Evolutionary conservation across 2,888 invertebrate species (phyloP).

Genomic region (Trichopria drosophilae): DNA sequence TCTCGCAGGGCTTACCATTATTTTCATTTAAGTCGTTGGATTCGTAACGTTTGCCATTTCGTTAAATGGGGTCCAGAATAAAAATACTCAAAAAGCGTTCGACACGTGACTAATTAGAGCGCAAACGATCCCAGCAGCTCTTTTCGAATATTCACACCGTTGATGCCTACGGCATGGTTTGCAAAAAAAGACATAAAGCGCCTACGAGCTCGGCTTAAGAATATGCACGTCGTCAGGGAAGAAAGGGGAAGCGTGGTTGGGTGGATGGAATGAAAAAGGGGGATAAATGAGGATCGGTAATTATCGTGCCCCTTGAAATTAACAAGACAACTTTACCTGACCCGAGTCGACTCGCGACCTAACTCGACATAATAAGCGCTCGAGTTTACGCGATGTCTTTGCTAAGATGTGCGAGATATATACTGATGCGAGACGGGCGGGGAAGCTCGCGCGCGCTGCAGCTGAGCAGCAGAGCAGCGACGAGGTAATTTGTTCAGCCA

Average conservation of each 20-base stretch:
- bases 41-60: no score
- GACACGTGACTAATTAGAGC: conserved; percentile 12
- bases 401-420: conserved; percentile 30
- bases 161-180: conserved; percentile 2
- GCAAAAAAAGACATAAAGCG: conserved; percentile 6
- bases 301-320: conserved; percentile 38
- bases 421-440: conserved; percentile 2
- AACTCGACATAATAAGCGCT: conserved; percentile 34
- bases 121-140: conserved; percentile 10
- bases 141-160: no score
- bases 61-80: no score
- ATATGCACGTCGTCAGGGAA: not conserved
- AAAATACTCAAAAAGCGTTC: no score
- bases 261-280: conserved; percentile 6
- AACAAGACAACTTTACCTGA: conserved; percentile 38
- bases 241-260: not conserved
- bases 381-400: conserved; percentile 37
- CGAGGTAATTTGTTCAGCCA: conserved; percentile 43
- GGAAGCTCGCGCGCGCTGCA: conserved; percentile 3
- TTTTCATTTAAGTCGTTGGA: no score
- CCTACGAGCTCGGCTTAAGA: not conserved
- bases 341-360: conserved; percentile 34
- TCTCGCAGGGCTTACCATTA: no score
- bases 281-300: conserved; percentile 36
- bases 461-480: conserved; percentile 9